phyloP scores from a whole-genome alignment of 2,888 invertebrate species.

The Aphelenchoides bicaudatus region DNA sequence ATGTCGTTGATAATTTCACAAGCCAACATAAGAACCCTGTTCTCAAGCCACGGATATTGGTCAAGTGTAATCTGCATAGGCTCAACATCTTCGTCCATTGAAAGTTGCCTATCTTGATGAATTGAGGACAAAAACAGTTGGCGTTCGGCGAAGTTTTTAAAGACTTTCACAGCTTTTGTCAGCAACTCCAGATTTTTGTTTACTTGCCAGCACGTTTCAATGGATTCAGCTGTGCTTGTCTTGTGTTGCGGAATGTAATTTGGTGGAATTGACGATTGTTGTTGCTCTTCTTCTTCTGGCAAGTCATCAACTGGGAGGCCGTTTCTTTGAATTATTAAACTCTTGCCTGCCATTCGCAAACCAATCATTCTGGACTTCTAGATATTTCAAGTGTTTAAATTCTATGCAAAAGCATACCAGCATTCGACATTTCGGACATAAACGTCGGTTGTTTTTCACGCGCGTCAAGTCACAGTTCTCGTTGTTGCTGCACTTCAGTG shows the following conservation, averaged over 20 bases:
- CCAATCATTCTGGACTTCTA: too few species aligned
- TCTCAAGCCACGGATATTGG: conserved; percentile 9
- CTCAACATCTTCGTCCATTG: background rate
- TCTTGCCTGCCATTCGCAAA: background rate
- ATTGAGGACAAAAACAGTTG: conserved; percentile 5
- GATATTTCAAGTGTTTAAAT: too few species aligned
- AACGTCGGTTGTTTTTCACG: conserved; percentile 1
- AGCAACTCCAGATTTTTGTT: background rate
- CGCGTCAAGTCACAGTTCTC: background rate
- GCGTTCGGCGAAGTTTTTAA: background rate
- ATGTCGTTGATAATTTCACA: conserved; percentile 8
- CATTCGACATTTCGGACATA: conserved; percentile 4
- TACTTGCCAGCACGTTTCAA: background rate
- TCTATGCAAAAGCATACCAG: background rate
- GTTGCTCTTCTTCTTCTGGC: too few species aligned
- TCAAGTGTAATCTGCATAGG: background rate
- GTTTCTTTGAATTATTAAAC: background rate
- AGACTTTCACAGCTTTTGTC: background rate
- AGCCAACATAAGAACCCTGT: conserved; percentile 3
- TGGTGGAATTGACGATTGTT: background rate
- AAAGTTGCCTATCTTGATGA: background rate
- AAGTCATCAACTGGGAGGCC: background rate
- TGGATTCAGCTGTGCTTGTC: background rate
- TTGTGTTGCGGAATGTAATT: background rate
- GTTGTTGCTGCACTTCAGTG: background rate